A percentile compares a stretch with the other conserved stretches of the same genome.
Conservation (phyloP, 2,113 vertebrate genomes). For the Tautogolabrus adspersus region DNA sequence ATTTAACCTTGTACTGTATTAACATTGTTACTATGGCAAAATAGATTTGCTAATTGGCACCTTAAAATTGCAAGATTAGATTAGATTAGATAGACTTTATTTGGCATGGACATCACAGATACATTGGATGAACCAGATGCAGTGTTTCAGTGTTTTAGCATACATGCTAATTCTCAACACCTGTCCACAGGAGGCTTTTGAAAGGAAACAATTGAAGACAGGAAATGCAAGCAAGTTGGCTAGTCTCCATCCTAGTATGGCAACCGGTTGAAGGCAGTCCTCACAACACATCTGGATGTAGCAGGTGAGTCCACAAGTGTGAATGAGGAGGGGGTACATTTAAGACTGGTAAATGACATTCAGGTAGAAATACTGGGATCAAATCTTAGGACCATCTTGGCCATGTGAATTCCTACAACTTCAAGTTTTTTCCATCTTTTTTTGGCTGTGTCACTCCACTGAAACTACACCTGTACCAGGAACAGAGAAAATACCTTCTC, state of each 20-base stretch:
- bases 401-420: too few relatives aligned
- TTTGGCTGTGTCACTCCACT: neutral
- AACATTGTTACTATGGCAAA: too few relatives aligned
- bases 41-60: conserved; percentile 2
- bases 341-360: conserved; percentile 59
- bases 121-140: too few relatives aligned
- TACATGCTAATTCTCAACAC: too few relatives aligned
- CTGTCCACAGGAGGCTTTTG: too few relatives aligned
- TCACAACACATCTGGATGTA: conserved; percentile 25
- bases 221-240: conserved; percentile 9
- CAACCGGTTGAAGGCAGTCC: conserved; percentile 27
- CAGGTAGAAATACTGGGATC: conserved; percentile 12
- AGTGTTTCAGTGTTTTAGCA: too few relatives aligned
- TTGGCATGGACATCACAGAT: too few relatives aligned
- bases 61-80: conserved; percentile 19
- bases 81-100: too few relatives aligned
- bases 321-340: conserved; percentile 17
- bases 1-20: neutral
- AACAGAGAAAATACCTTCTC: conserved; percentile 15
- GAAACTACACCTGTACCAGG: neutral
- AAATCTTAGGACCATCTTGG: too few relatives aligned
- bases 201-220: too few relatives aligned
- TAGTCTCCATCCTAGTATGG: conserved; percentile 2
- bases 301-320: conserved; percentile 16
- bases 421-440: too few relatives aligned